phyloP scores from a whole-genome alignment of 2,797 vertebrate species.

The Eupleurogrammus muticus region DNA sequence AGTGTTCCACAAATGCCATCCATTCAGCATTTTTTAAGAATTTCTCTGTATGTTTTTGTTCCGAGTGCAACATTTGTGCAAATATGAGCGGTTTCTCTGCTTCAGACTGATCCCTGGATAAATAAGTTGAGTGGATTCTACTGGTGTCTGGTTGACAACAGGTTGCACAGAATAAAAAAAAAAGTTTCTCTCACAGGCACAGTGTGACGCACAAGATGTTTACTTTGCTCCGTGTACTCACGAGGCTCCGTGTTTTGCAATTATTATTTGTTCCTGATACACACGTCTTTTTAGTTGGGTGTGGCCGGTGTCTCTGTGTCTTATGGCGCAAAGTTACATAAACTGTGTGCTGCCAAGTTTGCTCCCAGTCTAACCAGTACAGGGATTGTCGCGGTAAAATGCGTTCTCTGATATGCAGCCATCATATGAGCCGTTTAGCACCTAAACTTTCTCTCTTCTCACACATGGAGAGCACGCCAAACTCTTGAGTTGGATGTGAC shows the following conservation, averaged over 20 bases:
- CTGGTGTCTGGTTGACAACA: neutral
- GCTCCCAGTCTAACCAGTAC: too few relatives aligned
- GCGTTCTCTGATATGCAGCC: neutral
- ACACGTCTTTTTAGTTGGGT: neutral
- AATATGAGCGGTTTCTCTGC: conserved; percentile 6
- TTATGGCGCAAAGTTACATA: conserved; percentile 6
- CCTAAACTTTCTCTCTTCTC: neutral
- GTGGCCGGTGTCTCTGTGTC: conserved; percentile 1
- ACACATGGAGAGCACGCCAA: neutral
- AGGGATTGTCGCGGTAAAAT: neutral
- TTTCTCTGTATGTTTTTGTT: neutral
- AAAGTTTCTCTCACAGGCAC: neutral
- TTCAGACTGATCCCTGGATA: conserved; percentile 4
- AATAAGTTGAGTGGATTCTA: conserved; percentile 13
- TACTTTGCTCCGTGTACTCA: conserved; percentile 5
- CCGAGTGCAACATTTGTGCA: neutral
- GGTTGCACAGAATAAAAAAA: neutral
- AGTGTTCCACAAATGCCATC: too few relatives aligned
- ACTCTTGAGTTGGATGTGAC: neutral
- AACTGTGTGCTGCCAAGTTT: neutral
- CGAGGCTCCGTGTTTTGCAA: neutral
- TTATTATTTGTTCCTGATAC: neutral
- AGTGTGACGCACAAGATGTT: neutral
- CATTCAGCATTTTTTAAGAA: neutral
- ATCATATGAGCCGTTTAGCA: conserved; percentile 1